Base-by-base conservation (phyloP, 2,113 vertebrate species). In the Corydoras sp. region DNA sequence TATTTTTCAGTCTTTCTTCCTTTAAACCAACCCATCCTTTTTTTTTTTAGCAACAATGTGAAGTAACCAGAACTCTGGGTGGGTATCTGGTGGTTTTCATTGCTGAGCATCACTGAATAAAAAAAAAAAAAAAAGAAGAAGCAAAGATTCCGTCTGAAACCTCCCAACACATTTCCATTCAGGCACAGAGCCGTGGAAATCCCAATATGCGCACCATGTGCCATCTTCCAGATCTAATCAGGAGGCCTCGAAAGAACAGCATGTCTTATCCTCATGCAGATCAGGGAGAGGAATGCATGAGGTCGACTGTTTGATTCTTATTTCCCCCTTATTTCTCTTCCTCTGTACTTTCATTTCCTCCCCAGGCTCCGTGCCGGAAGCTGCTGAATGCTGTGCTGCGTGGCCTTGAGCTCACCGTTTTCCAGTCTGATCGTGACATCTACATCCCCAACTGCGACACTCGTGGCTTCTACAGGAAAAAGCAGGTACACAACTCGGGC, bases 361-460 rank as follows among this genome's bases (percentile, higher is more conserved):
- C 74, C 62, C 76, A 92, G 91, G 90, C 89, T 30, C 91, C 91
- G 12, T 92, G 91, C 68, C 90, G 91, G 65, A 88, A 87, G 80
- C 83, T 90, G 64, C 86, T 92, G 74, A 87, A 90, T 31, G 79
- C 76, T 6, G 85, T 91, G 54, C 76, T 92, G 82, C 85, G 86
- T 80, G 89, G 88, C 80, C 85, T 91, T 0, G 89, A 91, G 81
- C 84, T 89, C 72, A 90, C 89, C 0, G 76, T 91, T 74, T 88
- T 91, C 81, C 86, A 85, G 81, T 89, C 88, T 0, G 89, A 90
- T 69, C 87, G 87, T 3, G 91, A 91, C 81, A 91, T 92, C 81
- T 92, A 92, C 74, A 92, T 92, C 77, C 91, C 91, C 55, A 92
- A 92, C 87, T 92, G 91, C 78, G 90, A 92, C 86, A 90, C 90